Percentiles rank a stretch among this genome's conserved stretches.
These are phyloP conservation scores for Nasonia giraulti DNA, from an alignment of 1,140 invertebrate genomes.

Conservation along the genomic window DNA sequence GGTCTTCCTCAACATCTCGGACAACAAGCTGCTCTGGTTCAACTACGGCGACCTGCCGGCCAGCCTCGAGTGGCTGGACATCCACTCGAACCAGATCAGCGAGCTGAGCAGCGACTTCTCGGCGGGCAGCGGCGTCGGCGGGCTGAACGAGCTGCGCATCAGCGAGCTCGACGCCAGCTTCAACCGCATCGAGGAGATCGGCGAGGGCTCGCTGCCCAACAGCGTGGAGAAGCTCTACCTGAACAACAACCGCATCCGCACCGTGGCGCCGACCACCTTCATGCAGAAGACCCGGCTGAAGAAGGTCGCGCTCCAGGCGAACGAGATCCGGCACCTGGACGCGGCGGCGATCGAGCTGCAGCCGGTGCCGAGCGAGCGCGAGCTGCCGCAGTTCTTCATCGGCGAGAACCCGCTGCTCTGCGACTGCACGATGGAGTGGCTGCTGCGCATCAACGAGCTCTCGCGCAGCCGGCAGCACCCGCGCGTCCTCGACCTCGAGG, in stretches of 20 bases:
- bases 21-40: conserved; percentile 92
- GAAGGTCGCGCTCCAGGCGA: conserved; percentile 85
- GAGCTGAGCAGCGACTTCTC: conserved; percentile 85
- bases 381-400: conserved; percentile 85
- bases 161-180: conserved; percentile 85
- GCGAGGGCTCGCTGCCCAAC: conserved; percentile 81
- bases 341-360: conserved; percentile 81
- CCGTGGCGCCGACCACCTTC: conserved; percentile 84
- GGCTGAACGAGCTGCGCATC: conserved; percentile 78
- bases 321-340: conserved; percentile 83
- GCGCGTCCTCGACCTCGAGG: conserved; percentile 91
- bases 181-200: conserved; percentile 82
- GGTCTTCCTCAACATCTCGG: conserved; percentile 92
- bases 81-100: conserved; percentile 91
- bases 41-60: conserved; percentile 90
- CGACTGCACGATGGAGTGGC: conserved; percentile 91
- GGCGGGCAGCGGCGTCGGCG: conserved; percentile 71
- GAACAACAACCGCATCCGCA: conserved; percentile 84
- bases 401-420: conserved; percentile 88
- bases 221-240: conserved; percentile 84
- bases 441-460: conserved; percentile 84
- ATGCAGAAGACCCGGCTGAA: conserved; percentile 80
- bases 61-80: conserved; percentile 90
- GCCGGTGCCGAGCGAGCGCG: conserved; percentile 78
- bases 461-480: conserved; percentile 87